Conservation (phyloP, 2,888 invertebrate genomes). For the Torymus auratus region DNA sequence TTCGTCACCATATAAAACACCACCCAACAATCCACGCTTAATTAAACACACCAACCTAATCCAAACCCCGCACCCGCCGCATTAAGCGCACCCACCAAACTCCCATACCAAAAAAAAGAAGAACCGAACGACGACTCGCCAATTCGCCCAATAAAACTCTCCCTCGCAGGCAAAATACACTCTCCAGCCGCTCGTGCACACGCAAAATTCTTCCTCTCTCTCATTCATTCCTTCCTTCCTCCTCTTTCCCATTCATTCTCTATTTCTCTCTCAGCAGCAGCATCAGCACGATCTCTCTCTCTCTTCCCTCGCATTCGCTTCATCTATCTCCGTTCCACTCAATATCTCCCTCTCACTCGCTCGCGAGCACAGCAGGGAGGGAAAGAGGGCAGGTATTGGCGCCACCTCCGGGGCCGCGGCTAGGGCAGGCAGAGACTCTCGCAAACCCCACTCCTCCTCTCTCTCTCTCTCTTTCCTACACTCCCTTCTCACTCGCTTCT, state of each 20-base stretch:
- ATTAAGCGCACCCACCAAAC: no score
- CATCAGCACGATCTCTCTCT: slow-evolving; percentile 2
- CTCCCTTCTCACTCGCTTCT: slow-evolving; percentile 50
- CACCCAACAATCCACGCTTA: no score
- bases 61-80: slow-evolving; percentile 6
- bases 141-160: slow-evolving; percentile 55
- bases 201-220: no score
- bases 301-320: slow-evolving; percentile 1
- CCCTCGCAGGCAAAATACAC: slow-evolving; percentile 56
- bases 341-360: slow-evolving; percentile 9
- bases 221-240: no score
- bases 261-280: background rate
- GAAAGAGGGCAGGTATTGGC: slow-evolving; percentile 73
- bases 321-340: slow-evolving; percentile 1
- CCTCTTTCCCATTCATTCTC: slow-evolving; percentile 49
- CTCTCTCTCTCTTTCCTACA: slow-evolving; percentile 72
- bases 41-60: background rate
- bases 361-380: slow-evolving; percentile 48
- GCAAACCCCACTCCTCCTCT: slow-evolving; percentile 78
- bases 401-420: slow-evolving; percentile 80
- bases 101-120: no score
- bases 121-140: no score
- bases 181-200: no score
- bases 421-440: slow-evolving; percentile 76
- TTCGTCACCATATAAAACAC: no score